Base-by-base conservation (phyloP, 2,113 vertebrate species). In the Pelvicachromis taeniatus region DNA sequence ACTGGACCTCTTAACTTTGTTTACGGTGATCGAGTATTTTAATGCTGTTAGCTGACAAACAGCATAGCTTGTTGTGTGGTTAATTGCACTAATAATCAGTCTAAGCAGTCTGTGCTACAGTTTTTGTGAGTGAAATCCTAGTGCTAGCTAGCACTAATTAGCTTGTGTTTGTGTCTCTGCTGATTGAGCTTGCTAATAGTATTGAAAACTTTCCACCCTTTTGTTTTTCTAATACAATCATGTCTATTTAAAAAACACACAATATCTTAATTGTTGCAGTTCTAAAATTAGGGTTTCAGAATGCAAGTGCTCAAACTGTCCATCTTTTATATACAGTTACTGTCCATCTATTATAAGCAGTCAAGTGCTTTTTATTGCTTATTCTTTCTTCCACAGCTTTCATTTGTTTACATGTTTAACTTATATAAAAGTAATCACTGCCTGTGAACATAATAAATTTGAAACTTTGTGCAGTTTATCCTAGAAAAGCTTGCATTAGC, bases 21-120 rank as follows among this genome's bases (percentile, higher is more conserved):
- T 70, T 45, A 48, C 29, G 14, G 14, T 73, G 23, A 17, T 48
- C 2, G 9, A 29, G 8, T 45, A 45, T 70, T 70, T 70, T 26
- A 70, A 70, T 70, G 21, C 38, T 45, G 21, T 45, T 70, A 48
- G 14, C 65, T 73, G 68, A 29, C 68, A 73, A 73, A 48, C 68
- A 48, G 68, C 9, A 70, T 26, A 48, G 40, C 9, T 73, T 48
- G 14, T 73, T 48, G 23, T 73, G 14, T 29, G 10, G 40, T 29
- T 70, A 26, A 73, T 19, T 29, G 40, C 65, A 48, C 21, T 7
- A 7, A 17, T 17, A 17, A 4, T 48, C 45, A 48, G 45, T 48
- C 14, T 6, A 48, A 70, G 65, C 40, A 70, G 65, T 70, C 65
- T 48, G 40, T 26, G 40, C 5, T 54, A 2, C 53, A 26, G 14